These are phyloP conservation scores for Teleopsis dalmanni DNA, from an alignment of 1,140 invertebrate genomes.

Conservation along the genomic window DNA sequence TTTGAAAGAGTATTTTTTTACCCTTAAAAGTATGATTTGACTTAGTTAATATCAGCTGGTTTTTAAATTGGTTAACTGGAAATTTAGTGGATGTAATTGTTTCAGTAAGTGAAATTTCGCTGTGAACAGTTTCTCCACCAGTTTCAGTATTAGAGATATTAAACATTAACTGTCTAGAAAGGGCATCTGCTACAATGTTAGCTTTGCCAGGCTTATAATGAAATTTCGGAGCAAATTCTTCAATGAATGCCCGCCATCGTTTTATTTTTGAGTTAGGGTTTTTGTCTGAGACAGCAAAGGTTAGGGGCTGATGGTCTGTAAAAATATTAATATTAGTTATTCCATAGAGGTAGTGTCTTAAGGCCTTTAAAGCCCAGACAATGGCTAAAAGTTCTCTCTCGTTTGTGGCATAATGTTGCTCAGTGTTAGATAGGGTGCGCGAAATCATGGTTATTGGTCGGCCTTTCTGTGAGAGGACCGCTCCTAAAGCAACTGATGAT, in stretches of 20 bases:
- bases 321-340: slow-evolving; percentile 42
- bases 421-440: slow-evolving; percentile 5
- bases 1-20: neutral
- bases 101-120: too few relatives aligned
- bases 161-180: slow-evolving; percentile 16
- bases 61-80: neutral
- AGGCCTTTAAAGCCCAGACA: slow-evolving; percentile 7
- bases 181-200: slow-evolving; percentile 30
- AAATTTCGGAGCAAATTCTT: slow-evolving; percentile 36
- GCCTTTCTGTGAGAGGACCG: slow-evolving; percentile 31
- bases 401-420: slow-evolving; percentile 11
- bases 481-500: slow-evolving; percentile 22
- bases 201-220: slow-evolving; percentile 37
- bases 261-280: slow-evolving; percentile 44
- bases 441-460: slow-evolving; percentile 13
- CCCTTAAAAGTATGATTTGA: neutral
- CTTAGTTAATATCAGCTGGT: neutral
- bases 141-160: too few relatives aligned
- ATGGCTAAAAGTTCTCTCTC: slow-evolving; percentile 11
- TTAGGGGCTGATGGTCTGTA: slow-evolving; percentile 48
- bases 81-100: too few relatives aligned
- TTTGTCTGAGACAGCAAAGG: slow-evolving; percentile 43
- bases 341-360: slow-evolving; percentile 42
- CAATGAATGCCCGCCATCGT: slow-evolving; percentile 47
- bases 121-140: too few relatives aligned